These are phyloP conservation scores for Paradoxurus hermaphroditus DNA, from an alignment of 2,113 vertebrate species.

Conservation along the genomic window DNA sequence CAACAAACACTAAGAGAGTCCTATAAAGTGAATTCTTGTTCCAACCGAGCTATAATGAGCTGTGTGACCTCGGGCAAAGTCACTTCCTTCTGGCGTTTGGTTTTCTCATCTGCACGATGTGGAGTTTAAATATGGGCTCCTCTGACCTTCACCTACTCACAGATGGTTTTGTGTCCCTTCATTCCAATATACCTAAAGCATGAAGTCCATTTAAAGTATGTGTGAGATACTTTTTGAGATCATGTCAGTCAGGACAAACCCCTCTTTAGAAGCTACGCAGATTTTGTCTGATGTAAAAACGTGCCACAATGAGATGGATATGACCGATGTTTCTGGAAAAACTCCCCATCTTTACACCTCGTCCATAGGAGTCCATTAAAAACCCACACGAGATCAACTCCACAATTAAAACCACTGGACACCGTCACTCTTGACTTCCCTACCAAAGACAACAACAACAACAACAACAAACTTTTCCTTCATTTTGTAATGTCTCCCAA, in stretches of 20 bases:
- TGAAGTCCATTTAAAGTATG: neutral
- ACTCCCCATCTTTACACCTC: neutral
- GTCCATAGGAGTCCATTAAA: neutral
- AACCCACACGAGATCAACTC: neutral
- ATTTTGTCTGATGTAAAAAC: neutral
- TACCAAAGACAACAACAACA: neutral
- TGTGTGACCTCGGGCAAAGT: neutral
- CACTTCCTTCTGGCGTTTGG: neutral
- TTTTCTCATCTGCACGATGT: constrained; percentile 35
- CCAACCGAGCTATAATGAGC: neutral
- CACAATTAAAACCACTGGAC: neutral
- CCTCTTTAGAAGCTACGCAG: neutral
- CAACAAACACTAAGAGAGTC: neutral
- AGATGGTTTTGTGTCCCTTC: neutral
- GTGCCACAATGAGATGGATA: neutral
- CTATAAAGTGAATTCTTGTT: neutral
- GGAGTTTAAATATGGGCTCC: neutral
- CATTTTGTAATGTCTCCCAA: neutral
- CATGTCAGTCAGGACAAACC: neutral
- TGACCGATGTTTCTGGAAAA: neutral
- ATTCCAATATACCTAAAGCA: neutral
- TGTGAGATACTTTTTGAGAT: neutral
- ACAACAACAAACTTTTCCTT: neutral
- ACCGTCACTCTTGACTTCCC: neutral
- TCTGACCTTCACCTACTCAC: neutral